Conservation (phyloP, 2,888 invertebrate species). For the Coelopa pilipes region DNA sequence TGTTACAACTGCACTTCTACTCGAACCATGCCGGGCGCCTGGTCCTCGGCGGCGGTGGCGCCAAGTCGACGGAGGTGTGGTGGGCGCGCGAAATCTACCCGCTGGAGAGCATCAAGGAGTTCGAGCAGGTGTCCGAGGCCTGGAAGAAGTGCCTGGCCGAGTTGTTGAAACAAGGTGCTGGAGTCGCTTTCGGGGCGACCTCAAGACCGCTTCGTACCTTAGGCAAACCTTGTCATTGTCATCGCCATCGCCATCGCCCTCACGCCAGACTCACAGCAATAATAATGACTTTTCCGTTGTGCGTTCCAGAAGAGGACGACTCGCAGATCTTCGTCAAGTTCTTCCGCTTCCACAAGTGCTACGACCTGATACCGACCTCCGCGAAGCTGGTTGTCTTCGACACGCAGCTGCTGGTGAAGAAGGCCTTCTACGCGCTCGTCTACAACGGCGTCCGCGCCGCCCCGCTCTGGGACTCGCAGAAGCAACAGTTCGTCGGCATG, state of each 20-base stretch:
- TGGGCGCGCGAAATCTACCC: conserved; percentile 74
- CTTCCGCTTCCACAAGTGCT: conserved; percentile 99
- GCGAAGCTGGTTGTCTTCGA: conserved; percentile 99
- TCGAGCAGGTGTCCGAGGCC: conserved; percentile 80
- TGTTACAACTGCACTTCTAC: conserved; percentile 86
- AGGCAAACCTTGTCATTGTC: background rate
- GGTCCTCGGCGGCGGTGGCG: conserved; percentile 68
- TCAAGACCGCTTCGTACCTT: background rate
- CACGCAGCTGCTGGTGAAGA: conserved; percentile 96
- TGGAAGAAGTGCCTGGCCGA: conserved; percentile 82
- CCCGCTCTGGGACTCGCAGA: conserved; percentile 94
- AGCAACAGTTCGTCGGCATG: conserved; percentile 97
- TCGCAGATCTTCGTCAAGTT: conserved; percentile 98
- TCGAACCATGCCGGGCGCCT: conserved; percentile 80
- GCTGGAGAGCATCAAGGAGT: conserved; percentile 87
- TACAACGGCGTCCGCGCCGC: conserved; percentile 98
- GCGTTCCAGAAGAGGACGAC: conserved; percentile 93
- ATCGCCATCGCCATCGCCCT: no score
- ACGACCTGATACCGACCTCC: conserved; percentile 99
- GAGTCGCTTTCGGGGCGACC: background rate
- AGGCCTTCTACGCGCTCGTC: conserved; percentile 98
- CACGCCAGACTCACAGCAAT: no score
- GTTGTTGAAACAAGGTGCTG: conserved; percentile 74
- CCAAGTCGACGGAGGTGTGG: conserved; percentile 52
- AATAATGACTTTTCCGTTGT: no score